phyloP scores from a whole-genome alignment of 2,797 vertebrate species.

The Capromys pilorides region DNA sequence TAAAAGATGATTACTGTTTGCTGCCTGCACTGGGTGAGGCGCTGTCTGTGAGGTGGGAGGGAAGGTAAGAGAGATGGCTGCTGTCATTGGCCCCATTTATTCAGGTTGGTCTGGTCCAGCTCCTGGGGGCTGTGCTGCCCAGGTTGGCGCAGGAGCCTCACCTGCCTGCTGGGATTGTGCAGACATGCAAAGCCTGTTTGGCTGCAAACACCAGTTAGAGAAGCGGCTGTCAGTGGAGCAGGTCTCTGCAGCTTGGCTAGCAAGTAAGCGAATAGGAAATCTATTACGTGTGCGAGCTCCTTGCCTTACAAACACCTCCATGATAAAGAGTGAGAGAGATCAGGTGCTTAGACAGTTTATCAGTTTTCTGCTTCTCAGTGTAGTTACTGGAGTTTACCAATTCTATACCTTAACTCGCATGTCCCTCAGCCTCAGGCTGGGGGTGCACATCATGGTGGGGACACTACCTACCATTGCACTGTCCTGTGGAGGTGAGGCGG shows the following conservation, averaged over 20 bases:
- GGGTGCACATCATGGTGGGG: fast-evolving
- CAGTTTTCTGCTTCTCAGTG: neutral
- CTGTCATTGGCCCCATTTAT: neutral
- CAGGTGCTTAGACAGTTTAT: neutral
- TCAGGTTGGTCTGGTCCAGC: neutral
- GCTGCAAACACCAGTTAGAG: neutral
- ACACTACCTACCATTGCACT: slow-evolving; percentile 91
- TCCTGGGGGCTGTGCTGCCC: neutral
- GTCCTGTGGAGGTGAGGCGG: slow-evolving; percentile 93
- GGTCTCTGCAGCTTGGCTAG: neutral
- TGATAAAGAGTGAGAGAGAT: neutral
- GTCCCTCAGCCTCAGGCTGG: neutral
- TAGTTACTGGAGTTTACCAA: neutral
- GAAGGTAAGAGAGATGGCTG: neutral
- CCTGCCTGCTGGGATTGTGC: neutral
- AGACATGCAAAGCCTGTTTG: neutral
- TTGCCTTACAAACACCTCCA: neutral
- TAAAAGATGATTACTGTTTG: neutral
- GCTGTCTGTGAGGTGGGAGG: neutral
- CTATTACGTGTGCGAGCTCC: neutral
- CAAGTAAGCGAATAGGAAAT: neutral
- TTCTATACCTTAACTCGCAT: neutral
- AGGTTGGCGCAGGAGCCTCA: neutral
- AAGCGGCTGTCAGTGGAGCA: too few relatives aligned
- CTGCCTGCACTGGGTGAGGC: neutral